Evolutionary conservation across 1,140 invertebrate genomes (phyloP).

Genomic region (Octopus sinensis): DNA sequence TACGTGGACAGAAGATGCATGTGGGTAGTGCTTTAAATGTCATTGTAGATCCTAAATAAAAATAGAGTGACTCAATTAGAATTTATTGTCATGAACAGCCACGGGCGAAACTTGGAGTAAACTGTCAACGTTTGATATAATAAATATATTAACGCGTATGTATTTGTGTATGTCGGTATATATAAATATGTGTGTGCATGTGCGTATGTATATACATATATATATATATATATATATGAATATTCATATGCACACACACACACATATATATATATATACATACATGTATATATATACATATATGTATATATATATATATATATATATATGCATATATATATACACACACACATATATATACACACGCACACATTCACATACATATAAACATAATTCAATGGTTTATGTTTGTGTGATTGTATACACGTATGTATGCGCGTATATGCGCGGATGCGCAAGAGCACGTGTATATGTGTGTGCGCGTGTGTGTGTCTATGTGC

Average conservation of each 20-base stretch:
- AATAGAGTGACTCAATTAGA: no score
- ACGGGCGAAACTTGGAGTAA: no score
- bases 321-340: background rate
- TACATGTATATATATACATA: background rate
- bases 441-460: background rate
- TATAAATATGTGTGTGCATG: background rate
- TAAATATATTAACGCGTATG: background rate
- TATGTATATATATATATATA: background rate
- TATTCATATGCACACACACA: background rate
- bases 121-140: no score
- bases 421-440: no score
- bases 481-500: background rate
- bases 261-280: background rate
- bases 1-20: no score
- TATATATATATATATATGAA: background rate
- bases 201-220: background rate
- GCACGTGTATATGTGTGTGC: background rate
- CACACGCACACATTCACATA: no score
- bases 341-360: background rate
- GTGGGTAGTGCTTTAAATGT: no score
- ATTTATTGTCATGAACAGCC: no score
- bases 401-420: no score
- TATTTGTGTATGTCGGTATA: background rate
- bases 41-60: no score
- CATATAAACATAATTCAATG: no score